Base-by-base conservation (phyloP, 2,888 invertebrate genomes). In the Chrysodeixis includens region DNA sequence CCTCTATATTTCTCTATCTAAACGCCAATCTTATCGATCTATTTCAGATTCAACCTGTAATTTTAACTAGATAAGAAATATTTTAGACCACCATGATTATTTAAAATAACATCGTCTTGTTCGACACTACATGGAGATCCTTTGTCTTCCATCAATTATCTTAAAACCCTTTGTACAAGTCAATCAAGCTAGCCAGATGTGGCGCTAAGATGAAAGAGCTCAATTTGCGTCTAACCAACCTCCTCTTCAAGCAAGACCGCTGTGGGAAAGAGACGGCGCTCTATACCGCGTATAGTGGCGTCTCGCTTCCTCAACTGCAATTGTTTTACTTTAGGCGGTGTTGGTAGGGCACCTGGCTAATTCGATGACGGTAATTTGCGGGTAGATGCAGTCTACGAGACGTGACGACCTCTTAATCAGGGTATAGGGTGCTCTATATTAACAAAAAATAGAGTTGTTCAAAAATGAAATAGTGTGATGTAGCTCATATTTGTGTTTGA, bases 381-480 rank as follows among this genome's bases (percentile, higher is more conserved):
- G 18, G 30, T 51, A 14, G 46, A 26, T 26, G 59, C 53, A 58
- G 61, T 67, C 62, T 72, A 71, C 56, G 58, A 35, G 62, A 69
- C 79, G 61, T 79, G 73, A 69, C 67, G 69, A 82, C 78, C 79
- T 74, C 72, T 82, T 61, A 76, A 76, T 82, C 69, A 76, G 1
- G 8, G 0, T 68, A 76, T 22, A 73, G 66, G 54, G 0, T 62
- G 76, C 49, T 69, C 59, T 26, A 14, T 46, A 57, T 49, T n/a
- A 7, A 16, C 0, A 8, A 9, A 8, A 20, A 26, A 7, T 12
- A n/a, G n/a, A 46, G n/a, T 26, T 5, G 26, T 22, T 40, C 1
- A 44, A 0, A 44, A 26, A 26, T 6, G n/a, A 44, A 14, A 40
- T 40, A 26, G 6, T 26, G 26, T 26, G 26, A 26, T 2, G 26